A percentile compares a stretch with the other conserved stretches of the same genome.
These are phyloP conservation scores for Orgyia antiqua DNA, from an alignment of 2,888 invertebrate genomes.

Conservation along the genomic window DNA sequence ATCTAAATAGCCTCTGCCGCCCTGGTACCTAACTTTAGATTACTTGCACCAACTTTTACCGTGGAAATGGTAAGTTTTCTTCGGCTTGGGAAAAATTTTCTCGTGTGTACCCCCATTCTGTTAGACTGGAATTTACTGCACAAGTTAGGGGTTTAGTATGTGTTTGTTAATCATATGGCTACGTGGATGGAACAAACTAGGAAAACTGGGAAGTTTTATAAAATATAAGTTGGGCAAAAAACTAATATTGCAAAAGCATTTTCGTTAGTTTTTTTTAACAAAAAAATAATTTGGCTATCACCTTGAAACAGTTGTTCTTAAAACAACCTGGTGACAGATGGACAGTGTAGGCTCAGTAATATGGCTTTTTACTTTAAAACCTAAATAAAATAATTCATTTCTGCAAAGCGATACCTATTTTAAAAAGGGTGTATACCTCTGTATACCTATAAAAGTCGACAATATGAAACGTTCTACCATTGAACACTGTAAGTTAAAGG, in stretches of 20 bases:
- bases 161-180: conserved; percentile 34
- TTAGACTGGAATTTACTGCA: conserved; percentile 63
- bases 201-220: conserved; percentile 9
- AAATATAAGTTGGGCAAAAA: too few species aligned
- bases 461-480: too few species aligned
- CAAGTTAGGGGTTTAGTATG: conserved; percentile 48
- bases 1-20: conserved; percentile 76
- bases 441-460: too few species aligned
- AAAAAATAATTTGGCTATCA: too few species aligned
- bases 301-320: too few species aligned
- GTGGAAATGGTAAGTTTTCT: conserved; percentile 51
- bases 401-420: too few species aligned
- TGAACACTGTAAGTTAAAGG: conserved; percentile 35
- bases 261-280: too few species aligned
- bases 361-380: too few species aligned
- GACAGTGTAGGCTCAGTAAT: too few species aligned
- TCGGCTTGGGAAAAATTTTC: conserved; percentile 40
- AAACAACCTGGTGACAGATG: too few species aligned
- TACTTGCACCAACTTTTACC: conserved; percentile 67
- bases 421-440: conserved; percentile 16
- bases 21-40: conserved; percentile 75
- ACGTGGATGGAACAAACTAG: conserved; percentile 12
- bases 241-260: too few species aligned
- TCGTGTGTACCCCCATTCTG: conserved; percentile 59
- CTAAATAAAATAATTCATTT: conserved; percentile 4